Conservation (phyloP, 2,888 invertebrate genomes). For the Agrochola circellaris region DNA sequence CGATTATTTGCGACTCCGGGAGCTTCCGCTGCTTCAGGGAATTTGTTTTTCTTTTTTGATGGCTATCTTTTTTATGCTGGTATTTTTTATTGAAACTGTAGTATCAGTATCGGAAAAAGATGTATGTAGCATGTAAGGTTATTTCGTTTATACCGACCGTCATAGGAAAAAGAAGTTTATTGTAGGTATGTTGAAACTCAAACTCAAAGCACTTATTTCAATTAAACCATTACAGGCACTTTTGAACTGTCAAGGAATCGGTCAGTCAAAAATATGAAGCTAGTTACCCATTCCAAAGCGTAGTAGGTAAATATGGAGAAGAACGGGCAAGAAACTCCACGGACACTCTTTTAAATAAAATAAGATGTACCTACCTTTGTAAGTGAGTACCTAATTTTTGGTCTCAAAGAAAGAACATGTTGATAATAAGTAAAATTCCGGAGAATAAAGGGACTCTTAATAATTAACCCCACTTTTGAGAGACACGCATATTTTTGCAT, state of each 20-base stretch:
- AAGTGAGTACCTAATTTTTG: background rate
- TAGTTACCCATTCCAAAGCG: too few species aligned
- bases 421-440: background rate
- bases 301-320: too few species aligned
- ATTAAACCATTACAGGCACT: too few species aligned
- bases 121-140: background rate
- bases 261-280: too few species aligned
- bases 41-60: background rate
- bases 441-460: background rate
- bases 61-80: background rate
- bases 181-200: background rate
- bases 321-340: too few species aligned
- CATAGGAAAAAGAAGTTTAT: too few species aligned
- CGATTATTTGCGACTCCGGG: constrained; percentile 44
- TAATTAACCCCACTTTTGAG: background rate
- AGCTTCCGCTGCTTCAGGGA: background rate
- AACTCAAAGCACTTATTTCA: too few species aligned
- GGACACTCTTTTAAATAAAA: too few species aligned
- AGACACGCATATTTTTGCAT: background rate
- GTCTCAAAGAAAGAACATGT: background rate
- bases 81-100: background rate
- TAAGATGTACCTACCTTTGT: too few species aligned
- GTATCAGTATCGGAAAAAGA: background rate
- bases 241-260: too few species aligned
- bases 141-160: background rate